phyloP scores from a whole-genome alignment of 2,888 invertebrate species.

The Sericinus montela region DNA sequence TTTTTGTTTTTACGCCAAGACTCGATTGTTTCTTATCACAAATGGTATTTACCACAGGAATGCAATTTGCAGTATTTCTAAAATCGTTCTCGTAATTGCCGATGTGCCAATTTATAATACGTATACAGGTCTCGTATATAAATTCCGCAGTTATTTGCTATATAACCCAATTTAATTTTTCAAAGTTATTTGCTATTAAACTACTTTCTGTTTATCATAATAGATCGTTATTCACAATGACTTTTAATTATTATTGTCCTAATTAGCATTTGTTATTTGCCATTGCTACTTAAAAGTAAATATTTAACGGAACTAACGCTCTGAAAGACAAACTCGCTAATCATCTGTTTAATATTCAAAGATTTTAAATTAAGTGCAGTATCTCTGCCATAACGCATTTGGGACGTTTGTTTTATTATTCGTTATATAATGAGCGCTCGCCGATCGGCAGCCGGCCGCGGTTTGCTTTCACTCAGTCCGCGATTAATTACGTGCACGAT shows the following conservation, averaged over 20 bases:
- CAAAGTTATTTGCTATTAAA: slow-evolving; percentile 4
- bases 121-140: too few species aligned
- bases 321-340: slow-evolving; percentile 4
- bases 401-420: slow-evolving; percentile 71
- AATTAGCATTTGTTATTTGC: slow-evolving; percentile 6
- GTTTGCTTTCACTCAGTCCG: slow-evolving; percentile 70
- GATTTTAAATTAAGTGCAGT: slow-evolving; percentile 29
- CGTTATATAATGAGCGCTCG: slow-evolving; percentile 66
- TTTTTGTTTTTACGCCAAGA: neutral
- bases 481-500: slow-evolving; percentile 69
- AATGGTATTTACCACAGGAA: neutral
- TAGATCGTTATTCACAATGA: neutral
- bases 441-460: slow-evolving; percentile 44
- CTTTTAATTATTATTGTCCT: neutral
- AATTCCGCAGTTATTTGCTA: too few species aligned
- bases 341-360: slow-evolving; percentile 12
- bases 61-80: neutral
- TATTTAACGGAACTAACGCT: slow-evolving; percentile 3
- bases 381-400: slow-evolving; percentile 48
- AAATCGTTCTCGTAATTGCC: neutral
- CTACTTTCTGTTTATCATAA: neutral
- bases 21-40: neutral
- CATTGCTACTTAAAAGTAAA: slow-evolving; percentile 10
- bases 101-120: neutral
- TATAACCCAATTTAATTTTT: too few species aligned